Evolutionary conservation across 2,888 invertebrate genomes (phyloP).

Genomic region (Polydrusus cervinus): DNA sequence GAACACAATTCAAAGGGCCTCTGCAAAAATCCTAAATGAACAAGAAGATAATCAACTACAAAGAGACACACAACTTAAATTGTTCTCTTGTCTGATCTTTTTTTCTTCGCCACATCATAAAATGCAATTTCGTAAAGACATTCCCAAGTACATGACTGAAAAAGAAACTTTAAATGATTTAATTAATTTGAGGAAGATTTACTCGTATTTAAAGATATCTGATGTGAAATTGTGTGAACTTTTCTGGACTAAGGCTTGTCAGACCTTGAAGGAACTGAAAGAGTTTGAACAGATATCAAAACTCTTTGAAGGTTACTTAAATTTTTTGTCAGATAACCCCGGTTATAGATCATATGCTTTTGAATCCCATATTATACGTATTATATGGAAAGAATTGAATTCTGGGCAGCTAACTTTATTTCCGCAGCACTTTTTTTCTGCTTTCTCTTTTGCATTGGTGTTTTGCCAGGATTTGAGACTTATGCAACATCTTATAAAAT

Average conservation of each 20-base stretch:
- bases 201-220: constrained; percentile 72
- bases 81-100: constrained; percentile 70
- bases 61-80: constrained; percentile 64
- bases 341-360: constrained; percentile 72
- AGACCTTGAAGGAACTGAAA: constrained; percentile 63
- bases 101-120: constrained; percentile 71
- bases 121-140: constrained; percentile 67
- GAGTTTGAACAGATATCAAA: constrained; percentile 66
- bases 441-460: constrained; percentile 68
- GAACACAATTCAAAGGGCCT: constrained; percentile 69
- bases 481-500: constrained; percentile 67
- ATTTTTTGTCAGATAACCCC: constrained; percentile 73
- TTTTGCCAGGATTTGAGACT: constrained; percentile 68
- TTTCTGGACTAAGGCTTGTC: constrained; percentile 72
- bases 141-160: constrained; percentile 65
- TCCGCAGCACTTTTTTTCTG: constrained; percentile 69
- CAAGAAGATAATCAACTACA: constrained; percentile 62
- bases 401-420: constrained; percentile 66
- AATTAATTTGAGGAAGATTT: constrained; percentile 69
- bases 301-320: constrained; percentile 73
- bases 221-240: constrained; percentile 70
- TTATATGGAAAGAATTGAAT: constrained; percentile 67
- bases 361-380: constrained; percentile 69
- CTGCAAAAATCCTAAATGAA: constrained; percentile 67
- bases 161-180: constrained; percentile 63